A percentile compares a stretch with the other conserved stretches of the same genome.
phyloP scores from a whole-genome alignment of 2,888 invertebrate species.

The Melipona beecheii region DNA sequence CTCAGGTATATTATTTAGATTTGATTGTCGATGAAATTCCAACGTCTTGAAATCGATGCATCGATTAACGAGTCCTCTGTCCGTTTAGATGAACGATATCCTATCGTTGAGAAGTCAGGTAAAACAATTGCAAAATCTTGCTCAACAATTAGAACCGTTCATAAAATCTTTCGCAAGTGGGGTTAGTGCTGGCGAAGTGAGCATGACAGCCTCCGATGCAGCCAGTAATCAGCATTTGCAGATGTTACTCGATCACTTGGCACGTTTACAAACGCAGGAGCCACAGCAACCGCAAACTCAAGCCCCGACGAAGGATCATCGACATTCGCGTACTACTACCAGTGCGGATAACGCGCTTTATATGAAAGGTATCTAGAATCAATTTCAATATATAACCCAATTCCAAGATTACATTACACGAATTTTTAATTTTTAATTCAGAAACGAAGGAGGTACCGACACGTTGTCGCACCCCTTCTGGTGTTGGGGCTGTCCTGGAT shows the following conservation, averaged over 20 bases:
- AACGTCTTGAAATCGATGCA: too few species aligned
- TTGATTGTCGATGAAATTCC: not conserved
- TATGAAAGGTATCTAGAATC: constrained; percentile 78
- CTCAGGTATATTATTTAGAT: constrained; percentile 83
- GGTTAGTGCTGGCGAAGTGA: constrained; percentile 78
- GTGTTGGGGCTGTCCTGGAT: constrained; percentile 79
- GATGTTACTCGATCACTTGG: constrained; percentile 85
- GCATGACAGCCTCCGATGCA: constrained; percentile 80
- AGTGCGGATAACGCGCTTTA: constrained; percentile 82
- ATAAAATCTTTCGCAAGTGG: constrained; percentile 86
- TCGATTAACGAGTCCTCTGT: not conserved
- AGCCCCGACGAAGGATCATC: constrained; percentile 79
- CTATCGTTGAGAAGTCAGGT: constrained; percentile 88
- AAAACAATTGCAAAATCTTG: constrained; percentile 87
- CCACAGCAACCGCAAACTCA: constrained; percentile 69
- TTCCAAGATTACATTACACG: not conserved
- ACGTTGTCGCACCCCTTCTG: constrained; percentile 80
- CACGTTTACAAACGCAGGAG: constrained; percentile 83
- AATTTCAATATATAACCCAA: too few species aligned
- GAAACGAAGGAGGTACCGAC: constrained; percentile 80
- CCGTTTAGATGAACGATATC: constrained; percentile 87
- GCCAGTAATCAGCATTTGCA: constrained; percentile 85
- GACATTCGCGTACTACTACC: constrained; percentile 76
- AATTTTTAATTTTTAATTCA: constrained; percentile 46
- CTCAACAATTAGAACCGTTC: constrained; percentile 88